Percentiles rank a stretch among this genome's conserved stretches.
phyloP scores from a whole-genome alignment of 1,140 invertebrate species.

The Ericerus pela region DNA sequence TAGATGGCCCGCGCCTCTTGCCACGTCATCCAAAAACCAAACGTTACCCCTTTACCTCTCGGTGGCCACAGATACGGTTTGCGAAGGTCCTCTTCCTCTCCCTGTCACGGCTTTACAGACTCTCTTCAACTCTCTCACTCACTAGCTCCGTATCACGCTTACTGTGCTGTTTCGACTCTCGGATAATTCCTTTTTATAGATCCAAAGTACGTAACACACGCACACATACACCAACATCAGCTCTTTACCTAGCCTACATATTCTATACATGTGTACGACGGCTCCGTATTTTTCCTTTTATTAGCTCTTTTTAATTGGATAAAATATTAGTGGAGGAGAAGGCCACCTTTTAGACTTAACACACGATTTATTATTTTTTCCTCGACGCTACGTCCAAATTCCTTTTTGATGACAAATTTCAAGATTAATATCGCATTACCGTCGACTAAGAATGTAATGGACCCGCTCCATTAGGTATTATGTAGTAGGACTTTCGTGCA shows the following conservation, averaged over 20 bases:
- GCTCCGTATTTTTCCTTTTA: constrained; percentile 10
- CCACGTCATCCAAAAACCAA: neutral
- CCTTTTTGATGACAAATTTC: constrained; percentile 14
- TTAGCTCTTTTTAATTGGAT: constrained; percentile 12
- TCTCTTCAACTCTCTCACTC: too few relatives aligned
- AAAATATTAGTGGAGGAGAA: constrained; percentile 10
- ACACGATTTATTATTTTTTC: constrained; percentile 8
- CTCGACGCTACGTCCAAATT: neutral
- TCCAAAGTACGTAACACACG: too few relatives aligned
- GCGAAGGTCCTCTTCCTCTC: too few relatives aligned
- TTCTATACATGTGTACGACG: neutral
- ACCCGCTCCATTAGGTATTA: too few relatives aligned
- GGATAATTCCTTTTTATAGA: constrained; percentile 9
- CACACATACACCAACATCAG: too few relatives aligned
- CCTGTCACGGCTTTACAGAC: too few relatives aligned
- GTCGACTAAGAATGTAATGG: too few relatives aligned
- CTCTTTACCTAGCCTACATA: too few relatives aligned
- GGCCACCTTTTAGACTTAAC: constrained; percentile 11
- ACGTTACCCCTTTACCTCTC: neutral
- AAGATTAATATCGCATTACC: constrained; percentile 14
- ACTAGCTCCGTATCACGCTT: too few relatives aligned
- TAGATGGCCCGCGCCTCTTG: constrained; percentile 6
- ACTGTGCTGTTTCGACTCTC: neutral
- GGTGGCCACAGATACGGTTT: too few relatives aligned
- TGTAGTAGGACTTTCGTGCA: too few relatives aligned